Evolutionary conservation across 2,888 invertebrate species (phyloP).

Genomic region (Parnassius apollo): DNA sequence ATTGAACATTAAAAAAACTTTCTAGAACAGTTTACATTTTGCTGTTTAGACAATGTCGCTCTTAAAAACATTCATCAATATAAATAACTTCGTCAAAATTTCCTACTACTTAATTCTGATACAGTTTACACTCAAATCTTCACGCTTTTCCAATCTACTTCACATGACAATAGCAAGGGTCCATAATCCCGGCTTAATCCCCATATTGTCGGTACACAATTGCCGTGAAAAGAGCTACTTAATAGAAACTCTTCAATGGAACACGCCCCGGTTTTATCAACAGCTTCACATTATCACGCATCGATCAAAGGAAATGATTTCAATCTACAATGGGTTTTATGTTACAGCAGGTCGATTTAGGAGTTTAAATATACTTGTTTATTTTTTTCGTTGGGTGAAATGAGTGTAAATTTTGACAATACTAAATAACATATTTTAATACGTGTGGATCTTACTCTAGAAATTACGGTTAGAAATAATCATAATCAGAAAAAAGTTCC

Average conservation of each 20-base stretch:
- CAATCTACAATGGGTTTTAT: conserved; percentile 60
- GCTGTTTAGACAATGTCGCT: not conserved
- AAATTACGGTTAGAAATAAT: too few species aligned
- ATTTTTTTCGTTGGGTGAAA: not conserved
- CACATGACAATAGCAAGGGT: conserved; percentile 50
- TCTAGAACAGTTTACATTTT: too few species aligned
- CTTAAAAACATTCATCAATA: not conserved
- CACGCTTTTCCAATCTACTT: conserved; percentile 38
- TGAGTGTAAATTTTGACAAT: too few species aligned
- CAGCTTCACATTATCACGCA: conserved; percentile 61
- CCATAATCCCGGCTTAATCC: conserved; percentile 65
- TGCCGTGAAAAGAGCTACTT: conserved; percentile 75
- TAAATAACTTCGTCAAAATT: conserved; percentile 9
- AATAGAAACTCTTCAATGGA: conserved; percentile 45
- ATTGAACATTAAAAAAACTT: too few species aligned
- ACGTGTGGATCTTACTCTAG: too few species aligned
- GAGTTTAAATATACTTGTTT: not conserved
- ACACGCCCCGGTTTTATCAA: conserved; percentile 42
- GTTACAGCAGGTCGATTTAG: conserved; percentile 42
- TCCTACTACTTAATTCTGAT: conserved; percentile 1
- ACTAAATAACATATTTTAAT: too few species aligned
- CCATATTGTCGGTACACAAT: conserved; percentile 67
- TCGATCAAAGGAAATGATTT: conserved; percentile 64
- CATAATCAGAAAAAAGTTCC: too few species aligned
- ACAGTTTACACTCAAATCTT: conserved; percentile 37